Evolutionary conservation across 2,797 vertebrate genomes (phyloP).

Genomic region (Trachurus trachurus): DNA sequence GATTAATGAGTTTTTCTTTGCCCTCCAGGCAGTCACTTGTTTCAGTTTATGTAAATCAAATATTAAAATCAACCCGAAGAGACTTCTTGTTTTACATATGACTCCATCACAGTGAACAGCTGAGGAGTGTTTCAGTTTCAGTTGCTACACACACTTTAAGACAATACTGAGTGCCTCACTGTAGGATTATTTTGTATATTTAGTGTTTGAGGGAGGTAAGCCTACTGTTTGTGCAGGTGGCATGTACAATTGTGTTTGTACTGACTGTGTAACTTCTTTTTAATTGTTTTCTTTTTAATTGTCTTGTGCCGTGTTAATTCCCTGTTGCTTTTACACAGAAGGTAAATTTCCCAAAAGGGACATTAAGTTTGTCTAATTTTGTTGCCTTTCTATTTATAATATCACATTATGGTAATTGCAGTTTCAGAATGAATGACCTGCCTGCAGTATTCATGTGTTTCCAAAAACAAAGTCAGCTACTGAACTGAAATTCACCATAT

Average conservation of each 20-base stretch:
- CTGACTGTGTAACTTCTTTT: too few species aligned
- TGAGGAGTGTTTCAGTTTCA: slow-evolving; percentile 1
- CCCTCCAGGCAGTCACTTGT: neutral
- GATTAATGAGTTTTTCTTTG: neutral
- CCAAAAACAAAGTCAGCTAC: neutral
- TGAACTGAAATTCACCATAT: neutral
- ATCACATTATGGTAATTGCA: neutral
- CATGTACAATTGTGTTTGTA: too few species aligned
- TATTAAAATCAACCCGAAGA: slow-evolving; percentile 42
- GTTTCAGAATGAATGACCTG: neutral
- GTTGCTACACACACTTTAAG: neutral
- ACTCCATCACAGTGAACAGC: slow-evolving; percentile 9
- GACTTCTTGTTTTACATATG: slow-evolving; percentile 50
- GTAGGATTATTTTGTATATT: neutral
- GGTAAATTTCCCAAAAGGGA: slow-evolving; percentile 5
- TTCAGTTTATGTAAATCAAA: slow-evolving; percentile 56
- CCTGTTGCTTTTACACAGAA: neutral
- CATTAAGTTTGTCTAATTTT: neutral
- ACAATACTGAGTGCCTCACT: too few species aligned
- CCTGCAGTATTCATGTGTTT: neutral
- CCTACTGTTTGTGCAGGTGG: neutral
- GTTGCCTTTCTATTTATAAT: neutral
- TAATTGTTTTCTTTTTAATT: neutral
- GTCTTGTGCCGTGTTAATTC: neutral
- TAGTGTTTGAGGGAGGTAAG: neutral